Evolutionary conservation across 2,888 invertebrate species (phyloP), one percentile per base, ranked within the genome.

Genomic region (Philaethria dido): DNA sequence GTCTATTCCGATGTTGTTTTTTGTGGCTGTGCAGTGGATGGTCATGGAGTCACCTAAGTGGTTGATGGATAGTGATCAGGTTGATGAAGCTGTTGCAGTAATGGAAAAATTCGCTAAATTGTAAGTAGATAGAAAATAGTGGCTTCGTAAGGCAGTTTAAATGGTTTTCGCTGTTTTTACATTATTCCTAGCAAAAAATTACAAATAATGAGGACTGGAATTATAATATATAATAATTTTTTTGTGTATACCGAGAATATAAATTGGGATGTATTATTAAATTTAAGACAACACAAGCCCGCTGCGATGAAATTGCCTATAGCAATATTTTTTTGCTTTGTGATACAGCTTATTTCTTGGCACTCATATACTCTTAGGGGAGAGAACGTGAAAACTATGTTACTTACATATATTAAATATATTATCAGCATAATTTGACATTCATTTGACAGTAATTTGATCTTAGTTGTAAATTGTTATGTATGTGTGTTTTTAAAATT

Each of bases 21-120:
- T 81, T 42, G 78, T 80, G 2, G 25, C 66, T 0, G 29, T 79
- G 6, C 75, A 78, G 63, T 88, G 79, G 73, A 18, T 86, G 20
- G 9, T 81, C 1, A 74, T 81, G 68, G 90, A 89, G 64, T 89
- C 89, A 0, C 90, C 89, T 0, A 89, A 88, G 68, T 90, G 90
- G 90, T 73, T 89, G 69, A 73, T 89, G 78, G 86, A 87, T 69
- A 83, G 73, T n/a, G 80, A 77, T 29, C 69, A 78, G 0, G 69
- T 82, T 33, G 80, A 83, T 3, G 72, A 78, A 66, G 82, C 87
- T 3, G 76, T 79, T 0, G 18, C 2, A 2, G 83, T 85, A 2
- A 82, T 90, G 83, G 78, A 84, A 39, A 86, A 77, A 54, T 75
- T 88, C 66, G 78, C 77, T 25, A 74, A 73, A 61, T 88, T 84